A percentile compares a stretch with the other conserved stretches of the same genome.
phyloP scores from a whole-genome alignment of 1,140 invertebrate species.

The Euwallacea similis region DNA sequence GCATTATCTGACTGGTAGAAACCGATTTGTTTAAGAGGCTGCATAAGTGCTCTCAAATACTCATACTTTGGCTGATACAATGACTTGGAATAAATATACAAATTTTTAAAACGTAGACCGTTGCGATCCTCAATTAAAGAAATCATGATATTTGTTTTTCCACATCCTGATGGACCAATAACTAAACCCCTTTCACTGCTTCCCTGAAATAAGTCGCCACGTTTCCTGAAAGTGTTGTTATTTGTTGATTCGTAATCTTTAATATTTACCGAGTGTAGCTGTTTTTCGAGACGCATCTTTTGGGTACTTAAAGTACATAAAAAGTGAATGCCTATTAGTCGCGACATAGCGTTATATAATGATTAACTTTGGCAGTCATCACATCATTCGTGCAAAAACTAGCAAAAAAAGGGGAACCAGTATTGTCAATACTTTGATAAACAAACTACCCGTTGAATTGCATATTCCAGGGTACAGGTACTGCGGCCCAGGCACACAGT shows the following conservation, averaged over 20 bases:
- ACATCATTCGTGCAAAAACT: too few species aligned
- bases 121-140: too few species aligned
- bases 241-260: background rate
- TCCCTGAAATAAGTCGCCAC: too few species aligned
- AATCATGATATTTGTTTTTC: too few species aligned
- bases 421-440: conserved; percentile 21
- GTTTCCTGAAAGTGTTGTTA: background rate
- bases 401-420: conserved; percentile 7
- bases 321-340: background rate
- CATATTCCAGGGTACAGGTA: conserved; percentile 26
- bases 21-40: too few species aligned
- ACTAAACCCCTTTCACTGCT: too few species aligned
- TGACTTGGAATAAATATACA: too few species aligned
- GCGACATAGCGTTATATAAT: background rate
- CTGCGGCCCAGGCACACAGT: conserved; percentile 25
- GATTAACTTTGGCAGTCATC: background rate
- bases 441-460: conserved; percentile 21
- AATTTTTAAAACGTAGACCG: too few species aligned
- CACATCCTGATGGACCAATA: too few species aligned
- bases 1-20: too few species aligned
- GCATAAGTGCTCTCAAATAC: too few species aligned
- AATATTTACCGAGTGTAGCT: background rate
- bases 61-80: too few species aligned
- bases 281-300: background rate
- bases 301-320: background rate